Percentiles rank a stretch among this genome's conserved stretches.
Evolutionary conservation across 2,797 vertebrate genomes (phyloP).

Genomic region (Miichthys miiuy): DNA sequence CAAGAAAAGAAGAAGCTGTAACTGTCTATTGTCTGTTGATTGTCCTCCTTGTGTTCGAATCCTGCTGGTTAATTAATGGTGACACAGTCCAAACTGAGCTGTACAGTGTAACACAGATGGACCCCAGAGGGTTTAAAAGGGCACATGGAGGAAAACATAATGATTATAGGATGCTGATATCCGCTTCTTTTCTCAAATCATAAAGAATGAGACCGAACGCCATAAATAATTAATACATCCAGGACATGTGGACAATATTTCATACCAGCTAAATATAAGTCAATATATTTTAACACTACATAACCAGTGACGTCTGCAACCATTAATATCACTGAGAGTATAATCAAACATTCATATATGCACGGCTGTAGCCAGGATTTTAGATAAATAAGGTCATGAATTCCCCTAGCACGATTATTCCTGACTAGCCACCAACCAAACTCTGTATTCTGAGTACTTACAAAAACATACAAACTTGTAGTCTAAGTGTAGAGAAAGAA

Average conservation of each 20-base stretch:
- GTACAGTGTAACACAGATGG: conserved; percentile 20
- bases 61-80: conserved; percentile 44
- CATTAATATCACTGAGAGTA: not conserved
- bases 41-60: conserved; percentile 43
- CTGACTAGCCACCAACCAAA: not conserved
- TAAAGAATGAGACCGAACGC: conserved; percentile 1
- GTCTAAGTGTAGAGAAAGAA: not conserved
- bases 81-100: conserved; percentile 32
- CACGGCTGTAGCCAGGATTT: not conserved
- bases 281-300: not conserved
- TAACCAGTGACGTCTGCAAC: not conserved
- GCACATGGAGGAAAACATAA: conserved; percentile 2
- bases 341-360: conserved; percentile 17
- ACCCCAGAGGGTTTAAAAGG: conserved; percentile 6
- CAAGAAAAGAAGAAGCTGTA: conserved; percentile 16
- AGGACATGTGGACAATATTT: not conserved
- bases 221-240: not conserved
- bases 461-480: no score
- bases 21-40: conserved; percentile 44
- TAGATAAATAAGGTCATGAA: conserved; percentile 1
- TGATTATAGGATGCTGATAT: conserved; percentile 24
- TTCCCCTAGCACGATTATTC: not conserved
- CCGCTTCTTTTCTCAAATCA: conserved; percentile 5
- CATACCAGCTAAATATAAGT: not conserved
- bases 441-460: not conserved